Evolutionary conservation across 2,888 invertebrate genomes (phyloP), one percentile per base, ranked within the genome.

Genomic region (Aelia acuminata): DNA sequence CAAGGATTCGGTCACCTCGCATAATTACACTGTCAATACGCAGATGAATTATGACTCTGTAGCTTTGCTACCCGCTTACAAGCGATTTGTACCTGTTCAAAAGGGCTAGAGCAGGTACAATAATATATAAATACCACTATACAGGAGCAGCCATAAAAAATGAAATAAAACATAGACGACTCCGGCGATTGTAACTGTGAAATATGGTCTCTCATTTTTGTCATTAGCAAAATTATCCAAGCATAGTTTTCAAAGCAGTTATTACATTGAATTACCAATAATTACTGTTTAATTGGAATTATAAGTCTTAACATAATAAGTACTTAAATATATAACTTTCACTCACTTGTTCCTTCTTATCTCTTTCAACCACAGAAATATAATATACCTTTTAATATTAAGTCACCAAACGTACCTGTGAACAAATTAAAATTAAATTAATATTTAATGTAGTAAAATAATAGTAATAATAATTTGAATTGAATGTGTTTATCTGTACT

Each of bases 1-100:
- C 80, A 80, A 80, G 80, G 80, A n/a, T 43, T 43, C 80, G 80
- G 80, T 47, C 80, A 80, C 80, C 43, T 39, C 22, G 43, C n/a
- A 47, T 43, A 47, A 80, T 80, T 80, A 80, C 39, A 22, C 80
- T 80, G 80, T 80, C 80, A 80, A 80, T 80, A 43, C 11, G 43
- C 10, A 10, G 1, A 47, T 80, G 80, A 80, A 13, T 80, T 80
- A 47, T 43, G 4, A 1, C 43, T 47, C 22, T 80, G 43, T 80
- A 47, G n/a, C 7, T n/a, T 15, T 35, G 18, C 31, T 35, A 70
- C 31, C 63, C 4, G 35, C 15, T 70, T 70, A 35, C 63, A 31
- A 70, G 35, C 31, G 20, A 18, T 70, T 70, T 70, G 18, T 70
- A 70, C 63, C 63, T 70, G 57, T 35, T 20, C 5, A 5, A 35